Base-by-base conservation (phyloP, 2,888 invertebrate genomes). In the Aradus depressus region DNA sequence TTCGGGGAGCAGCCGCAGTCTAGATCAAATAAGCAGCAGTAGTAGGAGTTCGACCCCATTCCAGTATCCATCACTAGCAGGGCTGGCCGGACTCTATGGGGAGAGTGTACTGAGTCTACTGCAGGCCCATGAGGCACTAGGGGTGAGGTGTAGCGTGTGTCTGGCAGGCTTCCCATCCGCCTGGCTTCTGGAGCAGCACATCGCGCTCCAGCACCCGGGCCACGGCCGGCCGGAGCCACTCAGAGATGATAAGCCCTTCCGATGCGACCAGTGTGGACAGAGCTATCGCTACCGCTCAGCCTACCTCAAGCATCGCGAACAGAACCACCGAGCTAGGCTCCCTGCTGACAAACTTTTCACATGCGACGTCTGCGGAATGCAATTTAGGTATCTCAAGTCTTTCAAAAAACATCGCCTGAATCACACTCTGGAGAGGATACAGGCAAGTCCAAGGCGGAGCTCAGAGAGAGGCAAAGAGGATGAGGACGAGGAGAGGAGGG, bases 311-410 rank as follows among this genome's bases (percentile, higher is more conserved):
- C 89, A 90, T 65, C 79, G 88, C 47, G 89, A 89, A 66, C 89
- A 89, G 66, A 89, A 90, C 65, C 89, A 90, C 65, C 79, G 88
- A 18, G 88, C 89, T 2, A 74, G 88, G 16, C 72, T 89, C 38
- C 89, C 89, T 2, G 89, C 89, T 22, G 89, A 89, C 67, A 89
- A 89, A 67, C 75, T 89, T 16, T 90, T 89, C 70, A 88, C 88
- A 18, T 90, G 89, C 65, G 89, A 89, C 64, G 87, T 89, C 2
- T 90, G 89, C 67, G 89, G 89, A 54, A 89, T 89, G 89, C 89
- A 89, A 66, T 90, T 89, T 65, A 76, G 88, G 58, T 89, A 89
- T 67, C 75, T 89, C 43, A 89, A 89, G 64, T 89, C 88, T 1
- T 89, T 90, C 68, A 88, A 88, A 67, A 89, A 90, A 67, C 89